These are phyloP conservation scores for Okamejei kenojei DNA, from an alignment of 2,797 vertebrate genomes.

Conservation along the genomic window DNA sequence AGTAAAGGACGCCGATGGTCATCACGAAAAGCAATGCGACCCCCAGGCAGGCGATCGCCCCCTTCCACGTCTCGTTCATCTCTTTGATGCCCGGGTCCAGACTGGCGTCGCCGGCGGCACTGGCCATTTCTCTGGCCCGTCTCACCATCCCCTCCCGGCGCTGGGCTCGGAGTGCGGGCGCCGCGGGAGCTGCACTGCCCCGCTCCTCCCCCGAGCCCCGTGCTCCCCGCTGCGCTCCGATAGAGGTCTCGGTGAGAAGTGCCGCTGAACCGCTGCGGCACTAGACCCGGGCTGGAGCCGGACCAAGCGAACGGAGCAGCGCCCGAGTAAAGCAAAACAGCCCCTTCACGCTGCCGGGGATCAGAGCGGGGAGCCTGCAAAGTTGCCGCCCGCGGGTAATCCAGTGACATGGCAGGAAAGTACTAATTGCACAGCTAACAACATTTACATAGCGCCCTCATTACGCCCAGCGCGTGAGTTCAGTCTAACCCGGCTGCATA, in stretches of 20 bases:
- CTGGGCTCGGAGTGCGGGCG: background rate
- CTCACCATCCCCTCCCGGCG: background rate
- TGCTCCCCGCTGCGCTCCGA: background rate
- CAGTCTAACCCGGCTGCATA: too few species aligned
- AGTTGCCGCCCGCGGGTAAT: background rate
- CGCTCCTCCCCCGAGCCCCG: background rate
- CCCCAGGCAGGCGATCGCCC: constrained; percentile 77
- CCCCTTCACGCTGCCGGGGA: background rate
- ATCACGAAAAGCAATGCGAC: constrained; percentile 83
- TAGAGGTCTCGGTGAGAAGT: background rate
- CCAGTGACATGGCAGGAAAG: background rate
- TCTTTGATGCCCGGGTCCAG: constrained; percentile 76
- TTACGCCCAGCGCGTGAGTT: too few species aligned
- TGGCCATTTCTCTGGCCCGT: constrained; percentile 46
- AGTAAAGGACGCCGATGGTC: constrained; percentile 90
- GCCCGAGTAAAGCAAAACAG: background rate
- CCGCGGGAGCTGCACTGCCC: background rate
- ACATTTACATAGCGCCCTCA: too few species aligned
- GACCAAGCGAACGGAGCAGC: background rate
- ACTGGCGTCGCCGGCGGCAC: constrained; percentile 69
- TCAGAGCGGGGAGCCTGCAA: background rate
- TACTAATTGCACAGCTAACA: too few species aligned
- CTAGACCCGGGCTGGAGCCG: background rate
- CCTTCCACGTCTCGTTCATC: constrained; percentile 90
- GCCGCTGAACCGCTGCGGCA: background rate